These are phyloP conservation scores for Pristiophorus japonicus DNA, from an alignment of 2,113 vertebrate species.

Conservation along the genomic window DNA sequence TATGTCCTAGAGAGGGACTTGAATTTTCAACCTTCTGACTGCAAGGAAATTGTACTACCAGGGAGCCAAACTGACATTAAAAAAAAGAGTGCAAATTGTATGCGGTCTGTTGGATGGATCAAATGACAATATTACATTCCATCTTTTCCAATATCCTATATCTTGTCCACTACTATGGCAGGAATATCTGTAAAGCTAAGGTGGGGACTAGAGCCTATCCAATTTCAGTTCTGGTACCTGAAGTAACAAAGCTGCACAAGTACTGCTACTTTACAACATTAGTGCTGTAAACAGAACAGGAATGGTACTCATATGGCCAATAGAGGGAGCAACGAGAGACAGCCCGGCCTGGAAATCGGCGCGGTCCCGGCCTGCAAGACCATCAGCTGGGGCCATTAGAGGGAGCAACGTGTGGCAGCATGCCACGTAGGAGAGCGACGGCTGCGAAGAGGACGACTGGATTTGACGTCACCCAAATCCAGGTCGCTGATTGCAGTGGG, in stretches of 20 bases:
- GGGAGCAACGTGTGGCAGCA: too few relatives aligned
- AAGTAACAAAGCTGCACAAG: neutral
- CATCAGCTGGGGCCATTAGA: too few relatives aligned
- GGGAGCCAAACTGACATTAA: neutral
- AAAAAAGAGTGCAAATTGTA: neutral
- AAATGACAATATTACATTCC: neutral
- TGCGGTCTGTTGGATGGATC: neutral
- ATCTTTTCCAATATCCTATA: neutral
- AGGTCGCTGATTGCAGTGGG: too few relatives aligned
- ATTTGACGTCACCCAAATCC: too few relatives aligned
- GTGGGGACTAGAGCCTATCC: neutral
- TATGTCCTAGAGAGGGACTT: neutral
- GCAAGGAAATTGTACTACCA: neutral
- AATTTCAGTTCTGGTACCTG: neutral
- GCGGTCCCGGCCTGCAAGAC: too few relatives aligned
- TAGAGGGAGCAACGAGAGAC: too few relatives aligned
- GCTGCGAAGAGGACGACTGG: too few relatives aligned
- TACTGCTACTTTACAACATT: neutral
- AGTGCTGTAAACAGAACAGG: too few relatives aligned
- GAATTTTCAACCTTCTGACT: neutral
- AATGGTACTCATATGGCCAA: too few relatives aligned
- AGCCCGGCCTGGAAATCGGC: too few relatives aligned
- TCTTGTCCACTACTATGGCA: neutral
- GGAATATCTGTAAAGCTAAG: neutral
- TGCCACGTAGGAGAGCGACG: too few relatives aligned